Percentiles rank a stretch among this genome's conserved stretches.
Evolutionary conservation across 1,140 invertebrate genomes (phyloP).

Genomic region (Marisa cornuarietis): DNA sequence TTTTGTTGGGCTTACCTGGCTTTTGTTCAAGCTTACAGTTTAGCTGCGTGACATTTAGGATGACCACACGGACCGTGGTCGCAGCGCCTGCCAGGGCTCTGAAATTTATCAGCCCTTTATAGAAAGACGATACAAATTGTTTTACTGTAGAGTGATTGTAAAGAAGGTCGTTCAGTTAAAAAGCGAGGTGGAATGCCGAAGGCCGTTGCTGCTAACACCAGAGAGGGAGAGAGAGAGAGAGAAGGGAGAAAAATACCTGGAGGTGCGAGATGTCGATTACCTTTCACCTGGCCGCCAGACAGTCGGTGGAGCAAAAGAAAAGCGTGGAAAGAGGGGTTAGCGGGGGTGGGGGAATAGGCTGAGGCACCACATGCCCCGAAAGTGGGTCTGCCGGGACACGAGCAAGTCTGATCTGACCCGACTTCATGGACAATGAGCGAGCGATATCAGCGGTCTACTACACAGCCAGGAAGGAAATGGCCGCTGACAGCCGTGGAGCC

Average conservation of each 20-base stretch:
- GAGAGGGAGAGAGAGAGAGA: conserved; percentile 4
- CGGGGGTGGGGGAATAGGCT: background rate
- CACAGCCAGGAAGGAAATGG: background rate
- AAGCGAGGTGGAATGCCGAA: background rate
- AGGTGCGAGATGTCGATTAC: no score
- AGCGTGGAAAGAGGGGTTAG: no score
- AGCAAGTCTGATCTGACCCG: background rate
- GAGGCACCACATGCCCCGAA: background rate
- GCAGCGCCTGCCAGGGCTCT: no score
- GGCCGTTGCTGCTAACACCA: background rate
- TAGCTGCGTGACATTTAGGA: no score
- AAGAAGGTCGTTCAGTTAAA: background rate
- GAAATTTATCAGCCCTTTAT: no score
- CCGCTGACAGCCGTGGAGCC: no score
- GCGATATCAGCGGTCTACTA: background rate
- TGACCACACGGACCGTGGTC: no score
- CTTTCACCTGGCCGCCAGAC: no score
- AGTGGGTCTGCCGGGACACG: background rate
- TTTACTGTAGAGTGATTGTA: background rate
- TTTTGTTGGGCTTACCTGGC: no score
- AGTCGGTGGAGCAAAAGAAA: no score
- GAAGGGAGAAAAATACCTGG: background rate
- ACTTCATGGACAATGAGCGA: background rate
- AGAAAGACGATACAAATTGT: no score
- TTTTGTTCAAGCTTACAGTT: no score